These are phyloP conservation scores for Florisuga fusca DNA, from an alignment of 2,797 vertebrate genomes.

Conservation along the genomic window DNA sequence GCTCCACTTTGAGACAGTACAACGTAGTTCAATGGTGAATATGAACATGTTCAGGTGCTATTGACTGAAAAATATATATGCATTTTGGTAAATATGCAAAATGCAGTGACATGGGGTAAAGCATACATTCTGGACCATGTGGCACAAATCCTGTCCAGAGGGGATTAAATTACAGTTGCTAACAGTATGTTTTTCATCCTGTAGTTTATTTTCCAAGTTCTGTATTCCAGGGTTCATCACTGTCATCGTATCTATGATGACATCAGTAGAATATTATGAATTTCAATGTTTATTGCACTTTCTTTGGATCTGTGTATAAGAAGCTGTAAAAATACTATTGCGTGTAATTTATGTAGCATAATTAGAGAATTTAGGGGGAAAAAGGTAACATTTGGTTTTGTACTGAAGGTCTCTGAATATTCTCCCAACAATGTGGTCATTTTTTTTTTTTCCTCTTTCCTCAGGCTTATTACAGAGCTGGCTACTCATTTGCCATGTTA, in stretches of 20 bases:
- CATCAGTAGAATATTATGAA: neutral
- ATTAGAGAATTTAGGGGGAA: neutral
- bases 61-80: neutral
- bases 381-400: neutral
- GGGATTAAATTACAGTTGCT: neutral
- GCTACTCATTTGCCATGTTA: conserved; percentile 72
- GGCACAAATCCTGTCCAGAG: neutral
- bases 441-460: neutral
- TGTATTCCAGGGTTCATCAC: neutral
- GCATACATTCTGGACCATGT: neutral
- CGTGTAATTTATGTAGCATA: neutral
- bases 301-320: neutral
- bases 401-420: neutral
- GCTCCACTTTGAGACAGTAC: neutral
- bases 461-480: conserved; percentile 81
- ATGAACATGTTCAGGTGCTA: neutral
- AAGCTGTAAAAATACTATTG: neutral
- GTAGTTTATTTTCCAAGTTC: neutral
- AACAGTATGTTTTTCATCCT: neutral
- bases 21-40: neutral
- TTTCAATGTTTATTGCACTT: neutral
- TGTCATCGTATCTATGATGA: neutral
- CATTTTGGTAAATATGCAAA: neutral
- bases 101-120: neutral
- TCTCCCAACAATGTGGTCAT: neutral